Evolutionary conservation across 2,797 vertebrate species (phyloP).

Genomic region (Scolopax rusticola): DNA sequence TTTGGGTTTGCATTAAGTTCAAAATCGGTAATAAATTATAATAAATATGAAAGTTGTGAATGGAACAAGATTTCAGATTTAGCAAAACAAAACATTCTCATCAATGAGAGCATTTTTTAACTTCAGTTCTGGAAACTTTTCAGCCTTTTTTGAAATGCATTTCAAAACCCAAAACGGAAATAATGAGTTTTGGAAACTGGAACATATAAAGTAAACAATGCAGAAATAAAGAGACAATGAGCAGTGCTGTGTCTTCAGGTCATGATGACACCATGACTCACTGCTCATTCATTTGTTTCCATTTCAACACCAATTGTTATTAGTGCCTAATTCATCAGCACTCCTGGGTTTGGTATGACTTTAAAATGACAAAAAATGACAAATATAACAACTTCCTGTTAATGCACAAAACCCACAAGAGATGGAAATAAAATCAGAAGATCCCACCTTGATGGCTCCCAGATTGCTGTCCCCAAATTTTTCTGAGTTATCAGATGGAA

Average conservation of each 20-base stretch:
- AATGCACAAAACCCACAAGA: neutral
- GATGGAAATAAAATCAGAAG: neutral
- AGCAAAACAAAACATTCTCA: neutral
- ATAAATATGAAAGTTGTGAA: neutral
- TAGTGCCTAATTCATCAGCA: neutral
- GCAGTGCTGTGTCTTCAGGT: neutral
- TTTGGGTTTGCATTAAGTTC: neutral
- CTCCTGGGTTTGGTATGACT: neutral
- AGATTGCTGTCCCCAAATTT: neutral
- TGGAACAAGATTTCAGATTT: neutral
- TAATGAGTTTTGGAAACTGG: neutral
- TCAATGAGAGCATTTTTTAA: neutral
- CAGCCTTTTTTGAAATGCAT: neutral
- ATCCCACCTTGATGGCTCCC: neutral
- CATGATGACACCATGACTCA: neutral
- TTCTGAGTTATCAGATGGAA: neutral
- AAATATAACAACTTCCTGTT: neutral
- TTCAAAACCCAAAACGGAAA: constrained; percentile 11
- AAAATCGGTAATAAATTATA: neutral
- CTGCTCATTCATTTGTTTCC: neutral
- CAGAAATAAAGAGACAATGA: neutral
- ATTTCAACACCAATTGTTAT: constrained; percentile 11
- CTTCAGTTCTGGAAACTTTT: constrained; percentile 9
- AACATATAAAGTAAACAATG: neutral
- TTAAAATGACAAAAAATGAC: neutral